Base-by-base conservation (phyloP, 2,888 invertebrate species). In the Papilio elwesi region DNA sequence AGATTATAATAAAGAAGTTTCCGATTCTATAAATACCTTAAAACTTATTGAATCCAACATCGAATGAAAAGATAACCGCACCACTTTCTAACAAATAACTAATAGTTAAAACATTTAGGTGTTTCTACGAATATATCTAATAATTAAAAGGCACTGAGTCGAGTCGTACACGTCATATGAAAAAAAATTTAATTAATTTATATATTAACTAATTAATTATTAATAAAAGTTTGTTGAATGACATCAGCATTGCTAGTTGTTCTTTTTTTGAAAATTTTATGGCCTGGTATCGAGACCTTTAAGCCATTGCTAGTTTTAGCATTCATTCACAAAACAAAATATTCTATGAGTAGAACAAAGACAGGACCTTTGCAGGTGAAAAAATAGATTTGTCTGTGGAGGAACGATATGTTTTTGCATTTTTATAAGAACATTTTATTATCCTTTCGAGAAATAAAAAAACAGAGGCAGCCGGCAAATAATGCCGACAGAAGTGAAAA, bases 111-210 rank as follows among this genome's bases (percentile, higher is more conserved):
- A 57, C 57, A 49, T 59, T 38, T 66, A 57, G 66, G 66, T 43
- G 38, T 66, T 48, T 59, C 12, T 69, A 65, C 65, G 59, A 55
- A 53, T 38, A 52, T 15, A 15, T 43, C 13, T 71, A 70, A 36
- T 49, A 68, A 66, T 59, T 51, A 71, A 71, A 71, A 71, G 71
- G 71, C 71, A 71, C 71, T 71, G 59, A 57, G 49, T 66, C 59
- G 52, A 71, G 71, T 59, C 53, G 48, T 70, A 71, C 26, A 48
- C 1, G 55, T 26, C 55, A 16, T 11, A 15, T 55, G 16, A 49
- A 63, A 15, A 9, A 36, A 59, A 59, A 13, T 38, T 38, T n/a
- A 0, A 47, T 38, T 16, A 8, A 26, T 5, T 49, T 64, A 47
- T 49, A 26, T 26, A 26, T 26, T 26, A 26, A 26, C 26, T 26